These are phyloP conservation scores for Serranochromis macrocephalus DNA, from an alignment of 2,113 vertebrate genomes.

Conservation along the genomic window DNA sequence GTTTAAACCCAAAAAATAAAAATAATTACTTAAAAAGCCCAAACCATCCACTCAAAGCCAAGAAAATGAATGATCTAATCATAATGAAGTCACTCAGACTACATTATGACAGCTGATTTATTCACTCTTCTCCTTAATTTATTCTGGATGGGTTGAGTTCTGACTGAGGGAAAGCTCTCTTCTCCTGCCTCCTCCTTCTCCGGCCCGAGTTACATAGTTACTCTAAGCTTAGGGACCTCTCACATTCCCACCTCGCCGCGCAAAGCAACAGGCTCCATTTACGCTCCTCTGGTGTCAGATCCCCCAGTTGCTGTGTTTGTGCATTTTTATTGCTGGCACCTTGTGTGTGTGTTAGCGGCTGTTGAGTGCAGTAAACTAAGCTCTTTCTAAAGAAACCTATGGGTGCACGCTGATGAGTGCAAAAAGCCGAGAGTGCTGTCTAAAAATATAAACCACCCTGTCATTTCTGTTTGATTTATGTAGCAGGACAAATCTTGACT, in stretches of 20 bases:
- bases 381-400: background rate
- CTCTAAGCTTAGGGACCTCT: conserved; percentile 58
- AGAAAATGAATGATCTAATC: background rate
- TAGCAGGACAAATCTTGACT: background rate
- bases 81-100: background rate
- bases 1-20: background rate
- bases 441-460: background rate
- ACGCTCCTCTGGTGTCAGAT: conserved; percentile 54
- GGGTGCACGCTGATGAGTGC: background rate
- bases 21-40: background rate
- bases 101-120: conserved; percentile 37
- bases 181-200: background rate
- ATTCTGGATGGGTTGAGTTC: background rate
- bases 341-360: conserved; percentile 18
- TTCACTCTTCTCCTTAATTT: conserved; percentile 49
- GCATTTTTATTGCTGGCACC: conserved; percentile 55
- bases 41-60: background rate
- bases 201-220: conserved; percentile 18
- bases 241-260: conserved; percentile 67
- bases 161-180: conserved; percentile 8
- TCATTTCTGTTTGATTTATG: background rate
- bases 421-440: background rate
- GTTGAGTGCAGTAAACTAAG: conserved; percentile 1
- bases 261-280: conserved; percentile 70
- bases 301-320: conserved; percentile 67